Evolutionary conservation across 2,888 invertebrate species (phyloP), one percentile per base, ranked within the genome.

Genomic region (Drosophila neutralis): DNA sequence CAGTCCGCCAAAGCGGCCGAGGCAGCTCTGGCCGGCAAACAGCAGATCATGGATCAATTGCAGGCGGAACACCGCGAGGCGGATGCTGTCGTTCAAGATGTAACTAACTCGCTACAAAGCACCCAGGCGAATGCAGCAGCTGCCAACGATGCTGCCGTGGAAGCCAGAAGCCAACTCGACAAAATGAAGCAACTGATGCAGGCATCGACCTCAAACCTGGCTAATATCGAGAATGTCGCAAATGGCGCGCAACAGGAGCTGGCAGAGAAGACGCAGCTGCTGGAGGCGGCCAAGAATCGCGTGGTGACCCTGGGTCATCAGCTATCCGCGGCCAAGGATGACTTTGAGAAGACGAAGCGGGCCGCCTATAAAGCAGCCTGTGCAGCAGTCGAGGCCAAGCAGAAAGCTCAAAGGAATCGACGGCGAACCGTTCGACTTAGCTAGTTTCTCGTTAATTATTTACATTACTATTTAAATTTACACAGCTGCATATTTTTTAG

Each of bases 1-100:
- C 95, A 95, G 91, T 96, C 96, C 0, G 96, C 96, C 0, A 95
- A 95, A 84, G 95, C 96, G 0, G 96, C 96, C 0, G 95, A 95
- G 88, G 95, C 95, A 0, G 95, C 96, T 0, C 91, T 96, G 2
- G 95, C 95, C 4, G 96, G 96, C 0, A 96, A 96, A 80, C 95
- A 95, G 83, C 95, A 95, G 31, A 94, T 96, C 33, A 95, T 96
- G 0, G 95, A 95, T 80, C 95, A 96, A 82, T 92, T 96, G 3
- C 94, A 95, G 78, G 94, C 95, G 80, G 95, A 96, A 90, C 94
- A 95, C 4, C 95, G 94, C 66, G 96, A 96, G 87, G 95, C 95
- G 0, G 95, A 95, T 64, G 94, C 94, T 0, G 95, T 95, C 1
- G 94, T 95, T 0, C 94, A 94, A 35, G 95, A 95, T 90, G 95